Conservation (phyloP, 2,888 invertebrate species). For the Ochlodes sylvanus region DNA sequence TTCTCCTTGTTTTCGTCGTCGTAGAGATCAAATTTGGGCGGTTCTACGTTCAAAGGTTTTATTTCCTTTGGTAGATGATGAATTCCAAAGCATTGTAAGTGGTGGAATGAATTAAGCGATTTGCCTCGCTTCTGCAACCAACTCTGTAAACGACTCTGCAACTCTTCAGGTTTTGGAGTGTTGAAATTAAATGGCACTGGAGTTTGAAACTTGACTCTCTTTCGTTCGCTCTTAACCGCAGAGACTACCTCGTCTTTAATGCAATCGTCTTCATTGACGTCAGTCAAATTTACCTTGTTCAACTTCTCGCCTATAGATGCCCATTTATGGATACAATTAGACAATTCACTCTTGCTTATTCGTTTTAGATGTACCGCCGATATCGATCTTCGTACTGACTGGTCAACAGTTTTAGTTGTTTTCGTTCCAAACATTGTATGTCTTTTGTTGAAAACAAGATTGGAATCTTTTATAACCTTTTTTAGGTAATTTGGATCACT, state of each 20-base stretch:
- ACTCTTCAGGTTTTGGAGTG: slow-evolving; percentile 70
- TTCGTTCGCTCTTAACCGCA: slow-evolving; percentile 73
- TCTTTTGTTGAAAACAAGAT: slow-evolving; percentile 58
- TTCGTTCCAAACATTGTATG: slow-evolving; percentile 58
- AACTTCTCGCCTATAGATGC: slow-evolving; percentile 73
- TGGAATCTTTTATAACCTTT: slow-evolving; percentile 58
- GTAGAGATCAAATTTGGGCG: slow-evolving; percentile 48
- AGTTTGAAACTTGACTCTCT: slow-evolving; percentile 72
- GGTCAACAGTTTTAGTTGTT: slow-evolving; percentile 43
- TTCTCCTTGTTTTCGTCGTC: slow-evolving; percentile 84
- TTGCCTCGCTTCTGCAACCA: slow-evolving; percentile 84
- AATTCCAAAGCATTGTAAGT: slow-evolving; percentile 83
- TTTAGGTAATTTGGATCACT: slow-evolving; percentile 62
- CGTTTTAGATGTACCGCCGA: slow-evolving; percentile 79
- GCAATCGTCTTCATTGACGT: slow-evolving; percentile 63
- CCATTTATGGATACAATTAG: slow-evolving; percentile 74
- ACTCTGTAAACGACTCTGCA: slow-evolving; percentile 70
- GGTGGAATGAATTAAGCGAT: slow-evolving; percentile 74
- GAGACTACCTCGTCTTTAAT: slow-evolving; percentile 61
- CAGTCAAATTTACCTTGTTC: slow-evolving; percentile 58
- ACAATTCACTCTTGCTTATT: slow-evolving; percentile 62
- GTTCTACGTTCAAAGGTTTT: slow-evolving; percentile 47
- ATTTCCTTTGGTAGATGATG: slow-evolving; percentile 57
- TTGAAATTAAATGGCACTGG: slow-evolving; percentile 62
- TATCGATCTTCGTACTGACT: slow-evolving; percentile 69